Base-by-base conservation (phyloP, 2,797 vertebrate genomes). In the Rallus crepitans region DNA sequence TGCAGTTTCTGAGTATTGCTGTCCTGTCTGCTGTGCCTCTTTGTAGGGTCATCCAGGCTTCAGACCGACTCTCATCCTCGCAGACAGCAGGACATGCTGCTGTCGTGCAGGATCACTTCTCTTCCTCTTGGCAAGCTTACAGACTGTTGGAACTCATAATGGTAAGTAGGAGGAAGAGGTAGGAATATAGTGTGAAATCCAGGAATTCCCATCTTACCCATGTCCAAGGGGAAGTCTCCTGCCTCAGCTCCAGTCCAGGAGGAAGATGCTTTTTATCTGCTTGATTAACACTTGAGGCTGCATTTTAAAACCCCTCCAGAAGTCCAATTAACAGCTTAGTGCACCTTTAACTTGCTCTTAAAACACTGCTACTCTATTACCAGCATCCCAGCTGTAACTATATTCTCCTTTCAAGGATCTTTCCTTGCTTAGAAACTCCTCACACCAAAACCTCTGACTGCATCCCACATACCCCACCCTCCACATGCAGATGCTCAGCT, bases 381-480 rank as follows among this genome's bases (percentile, higher is more conserved):
- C 68, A 17, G 35, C 17, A 7, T 39, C 59, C 25, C 86, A 72
- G 73, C 56, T 39, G 64, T 12, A 83, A 42, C 39, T 13, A 7
- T 20, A 2, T 42, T 72, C 40, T 47, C 45, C 23, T 53, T 64
- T 16, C 56, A 56, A 15, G 3, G 13, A 48, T 10, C 59, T 76
- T 66, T 27, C n/a, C 48, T 20, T 35, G 35, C 39, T 60, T 12
- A 55, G 24, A 63, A 76, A 53, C 45, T 59, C 39, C 24, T 14
- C 15, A 6, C 77, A 15, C 52, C 52, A 35, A 30, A 45, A 15
- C 61, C 64, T 15, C 45, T 20, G 37, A 28, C 14, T 28, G 12
- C 13, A 45, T 31, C 25, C 52, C n/a, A 6, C 5, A 2, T 14
- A 28, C 28, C 7, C 7, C 48, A 24, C 24, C 7, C 6, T 1